These are phyloP conservation scores for Tortricodes alternella DNA, from an alignment of 2,888 invertebrate genomes.

Conservation along the genomic window DNA sequence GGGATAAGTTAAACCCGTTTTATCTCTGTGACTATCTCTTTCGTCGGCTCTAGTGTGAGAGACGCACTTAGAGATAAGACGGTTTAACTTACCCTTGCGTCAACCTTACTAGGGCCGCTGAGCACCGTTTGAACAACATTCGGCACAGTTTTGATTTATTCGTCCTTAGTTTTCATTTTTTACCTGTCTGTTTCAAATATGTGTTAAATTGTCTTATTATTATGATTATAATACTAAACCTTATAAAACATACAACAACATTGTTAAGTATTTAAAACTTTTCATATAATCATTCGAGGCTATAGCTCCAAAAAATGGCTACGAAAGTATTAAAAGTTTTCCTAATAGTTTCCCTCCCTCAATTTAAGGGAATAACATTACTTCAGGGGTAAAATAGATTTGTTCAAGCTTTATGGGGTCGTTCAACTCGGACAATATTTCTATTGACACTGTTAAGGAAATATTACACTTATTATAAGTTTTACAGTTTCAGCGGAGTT, in stretches of 20 bases:
- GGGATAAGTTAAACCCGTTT: too few species aligned
- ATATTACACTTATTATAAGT: neutral
- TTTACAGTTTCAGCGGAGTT: too few species aligned
- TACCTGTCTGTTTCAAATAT: too few species aligned
- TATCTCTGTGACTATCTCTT: too few species aligned
- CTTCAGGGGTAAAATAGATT: conserved; percentile 9
- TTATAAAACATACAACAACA: neutral
- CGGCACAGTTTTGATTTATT: too few species aligned
- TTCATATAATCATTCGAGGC: neutral
- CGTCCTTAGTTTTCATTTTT: too few species aligned
- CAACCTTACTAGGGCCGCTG: too few species aligned
- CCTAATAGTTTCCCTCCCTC: conserved; percentile 32
- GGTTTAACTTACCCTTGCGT: too few species aligned
- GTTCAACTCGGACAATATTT: conserved; percentile 7
- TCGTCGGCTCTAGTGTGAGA: too few species aligned
- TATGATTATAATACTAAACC: neutral
- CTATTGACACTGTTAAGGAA: neutral
- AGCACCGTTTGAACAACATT: too few species aligned
- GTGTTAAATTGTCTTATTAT: neutral
- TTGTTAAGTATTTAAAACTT: conserved; percentile 12
- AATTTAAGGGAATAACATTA: conserved; percentile 15
- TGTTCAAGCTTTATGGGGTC: conserved; percentile 15
- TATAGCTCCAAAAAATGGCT: conserved; percentile 14
- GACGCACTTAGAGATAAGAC: too few species aligned
- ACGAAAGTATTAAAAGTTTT: conserved; percentile 32